Conservation (phyloP, 2,888 invertebrate species). For the Microchrysa polita region DNA sequence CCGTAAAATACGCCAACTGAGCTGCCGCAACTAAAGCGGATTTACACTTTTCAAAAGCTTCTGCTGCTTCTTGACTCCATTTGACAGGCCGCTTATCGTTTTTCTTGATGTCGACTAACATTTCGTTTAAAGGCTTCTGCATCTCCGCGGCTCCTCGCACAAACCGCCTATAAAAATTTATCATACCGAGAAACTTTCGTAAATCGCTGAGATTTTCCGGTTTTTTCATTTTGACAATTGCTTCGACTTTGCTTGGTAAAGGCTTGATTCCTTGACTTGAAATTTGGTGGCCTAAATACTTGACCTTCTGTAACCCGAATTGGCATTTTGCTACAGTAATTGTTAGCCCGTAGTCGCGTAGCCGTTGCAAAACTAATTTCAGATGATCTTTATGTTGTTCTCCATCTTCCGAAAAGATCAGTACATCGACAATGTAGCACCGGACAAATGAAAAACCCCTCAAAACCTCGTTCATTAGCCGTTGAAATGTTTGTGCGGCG, state of each 20-base stretch:
- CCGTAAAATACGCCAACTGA: too few species aligned
- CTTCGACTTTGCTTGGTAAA: neutral
- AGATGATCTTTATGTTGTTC: neutral
- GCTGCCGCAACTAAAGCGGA: too few species aligned
- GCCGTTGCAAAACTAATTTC: neutral
- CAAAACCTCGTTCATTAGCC: too few species aligned
- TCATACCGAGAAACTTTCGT: neutral
- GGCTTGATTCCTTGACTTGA: neutral
- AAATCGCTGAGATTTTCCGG: neutral
- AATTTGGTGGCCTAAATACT: neutral
- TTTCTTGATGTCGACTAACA: too few species aligned
- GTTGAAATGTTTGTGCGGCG: neutral
- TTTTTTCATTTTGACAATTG: neutral
- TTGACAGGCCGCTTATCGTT: too few species aligned
- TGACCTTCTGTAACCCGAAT: neutral
- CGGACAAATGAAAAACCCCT: neutral
- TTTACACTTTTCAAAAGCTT: too few species aligned
- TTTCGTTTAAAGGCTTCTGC: neutral
- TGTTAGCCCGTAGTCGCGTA: neutral
- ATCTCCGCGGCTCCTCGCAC: neutral
- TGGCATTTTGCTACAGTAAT: neutral
- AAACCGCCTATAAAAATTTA: neutral
- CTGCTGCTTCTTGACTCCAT: too few species aligned
- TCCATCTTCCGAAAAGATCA: neutral
- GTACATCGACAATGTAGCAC: neutral